Conservation (phyloP, 2,888 invertebrate species). For the Pandemis corylana region DNA sequence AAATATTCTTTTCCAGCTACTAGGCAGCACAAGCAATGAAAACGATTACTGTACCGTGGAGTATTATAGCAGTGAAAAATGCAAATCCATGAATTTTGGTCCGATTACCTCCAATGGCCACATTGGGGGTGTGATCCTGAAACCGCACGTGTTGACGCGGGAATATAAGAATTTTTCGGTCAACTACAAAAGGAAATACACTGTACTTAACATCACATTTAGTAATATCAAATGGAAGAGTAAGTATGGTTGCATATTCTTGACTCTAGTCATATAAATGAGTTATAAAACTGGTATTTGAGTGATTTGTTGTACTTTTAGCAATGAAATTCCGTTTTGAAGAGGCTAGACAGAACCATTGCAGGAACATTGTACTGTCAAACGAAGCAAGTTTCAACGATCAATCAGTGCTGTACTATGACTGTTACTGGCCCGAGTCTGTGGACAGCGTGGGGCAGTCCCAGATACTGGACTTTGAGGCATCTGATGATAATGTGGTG, state of each 20-base stretch:
- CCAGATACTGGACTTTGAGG: conserved; percentile 75
- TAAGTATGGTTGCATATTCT: conserved; percentile 49
- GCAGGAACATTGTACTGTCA: conserved; percentile 72
- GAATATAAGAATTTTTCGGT: conserved; percentile 39
- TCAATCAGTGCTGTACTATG: conserved; percentile 74
- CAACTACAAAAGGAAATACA: conserved; percentile 56
- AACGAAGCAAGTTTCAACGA: conserved; percentile 71
- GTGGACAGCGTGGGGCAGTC: conserved; percentile 66
- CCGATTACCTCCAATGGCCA: conserved; percentile 66
- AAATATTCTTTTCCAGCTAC: conserved; percentile 56
- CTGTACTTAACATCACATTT: conserved; percentile 77
- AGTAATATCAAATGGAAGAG: conserved; percentile 81
- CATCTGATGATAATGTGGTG: conserved; percentile 65
- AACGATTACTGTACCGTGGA: conserved; percentile 69
- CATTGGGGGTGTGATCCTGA: conserved; percentile 74
- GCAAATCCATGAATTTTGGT: conserved; percentile 70
- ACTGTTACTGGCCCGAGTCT: conserved; percentile 74
- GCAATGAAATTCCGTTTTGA: conserved; percentile 79
- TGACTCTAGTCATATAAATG: too few species aligned
- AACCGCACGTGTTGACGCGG: conserved; percentile 63
- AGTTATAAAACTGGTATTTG: too few species aligned
- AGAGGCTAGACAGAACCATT: conserved; percentile 64
- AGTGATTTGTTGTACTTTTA: conserved; percentile 51
- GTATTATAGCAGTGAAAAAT: conserved; percentile 68
- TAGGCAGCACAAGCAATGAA: conserved; percentile 59